Evolutionary conservation across 2,797 vertebrate genomes (phyloP).

Genomic region (Platyrinchus mystaceus): DNA sequence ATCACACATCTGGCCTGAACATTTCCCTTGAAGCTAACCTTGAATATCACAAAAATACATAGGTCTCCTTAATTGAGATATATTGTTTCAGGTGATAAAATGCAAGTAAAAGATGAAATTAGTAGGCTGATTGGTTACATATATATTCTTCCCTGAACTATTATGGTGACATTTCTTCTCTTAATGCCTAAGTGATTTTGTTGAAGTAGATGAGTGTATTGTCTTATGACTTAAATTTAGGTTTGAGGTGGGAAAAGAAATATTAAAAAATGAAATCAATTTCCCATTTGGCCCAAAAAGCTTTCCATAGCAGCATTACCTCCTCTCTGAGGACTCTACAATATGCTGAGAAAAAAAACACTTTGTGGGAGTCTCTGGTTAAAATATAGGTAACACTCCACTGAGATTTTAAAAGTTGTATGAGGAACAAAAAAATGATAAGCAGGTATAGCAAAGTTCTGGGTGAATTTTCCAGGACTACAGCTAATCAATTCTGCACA

Average conservation of each 20-base stretch:
- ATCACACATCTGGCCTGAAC: not conserved
- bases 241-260: not conserved
- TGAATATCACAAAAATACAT: not conserved
- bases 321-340: not conserved
- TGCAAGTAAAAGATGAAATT: conserved; percentile 7
- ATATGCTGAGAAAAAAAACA: not conserved
- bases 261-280: not conserved
- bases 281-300: not conserved
- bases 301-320: not conserved
- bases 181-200: conserved; percentile 3
- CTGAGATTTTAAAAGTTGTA: not conserved
- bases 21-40: not conserved
- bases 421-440: not conserved
- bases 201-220: conserved; percentile 27
- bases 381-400: not conserved
- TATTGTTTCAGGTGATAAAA: conserved; percentile 17
- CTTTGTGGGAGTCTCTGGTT: not conserved
- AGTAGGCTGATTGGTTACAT: not conserved
- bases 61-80: not conserved
- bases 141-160: conserved; percentile 19
- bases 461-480: not conserved
- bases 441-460: not conserved
- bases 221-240: not conserved
- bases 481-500: not conserved
- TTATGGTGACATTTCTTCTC: conserved; percentile 13